Conservation (phyloP, 2,113 vertebrate species). For the Embiotoca jacksoni region DNA sequence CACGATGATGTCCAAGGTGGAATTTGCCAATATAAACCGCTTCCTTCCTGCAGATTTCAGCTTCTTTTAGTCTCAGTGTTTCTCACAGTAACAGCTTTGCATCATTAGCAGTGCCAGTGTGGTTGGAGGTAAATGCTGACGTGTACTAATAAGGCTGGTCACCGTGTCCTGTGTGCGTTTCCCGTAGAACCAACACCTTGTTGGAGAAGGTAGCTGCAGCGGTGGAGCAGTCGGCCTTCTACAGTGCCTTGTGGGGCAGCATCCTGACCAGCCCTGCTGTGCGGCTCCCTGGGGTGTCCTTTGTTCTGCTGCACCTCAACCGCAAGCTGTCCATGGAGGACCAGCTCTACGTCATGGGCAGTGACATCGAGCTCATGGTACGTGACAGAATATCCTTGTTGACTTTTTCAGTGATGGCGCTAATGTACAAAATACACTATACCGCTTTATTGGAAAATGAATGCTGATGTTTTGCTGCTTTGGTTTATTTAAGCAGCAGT, state of each 20-base stretch:
- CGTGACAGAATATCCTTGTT: background rate
- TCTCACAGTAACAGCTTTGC: too few relatives aligned
- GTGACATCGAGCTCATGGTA: conserved; percentile 99
- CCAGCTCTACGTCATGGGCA: conserved; percentile 98
- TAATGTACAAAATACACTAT: background rate
- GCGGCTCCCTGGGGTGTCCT: conserved; percentile 95
- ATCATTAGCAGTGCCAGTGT: background rate
- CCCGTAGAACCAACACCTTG: conserved; percentile 91
- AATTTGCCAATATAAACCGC: too few relatives aligned
- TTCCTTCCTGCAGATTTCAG: too few relatives aligned
- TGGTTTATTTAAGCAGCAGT: background rate
- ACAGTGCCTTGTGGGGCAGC: conserved; percentile 98
- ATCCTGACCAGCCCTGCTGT: conserved; percentile 97
- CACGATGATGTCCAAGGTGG: too few relatives aligned
- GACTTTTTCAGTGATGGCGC: background rate
- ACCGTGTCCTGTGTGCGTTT: conserved; percentile 14
- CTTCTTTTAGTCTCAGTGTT: too few relatives aligned
- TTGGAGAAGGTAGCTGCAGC: conserved; percentile 96
- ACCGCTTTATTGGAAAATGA: background rate
- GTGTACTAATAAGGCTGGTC: background rate
- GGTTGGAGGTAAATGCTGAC: background rate
- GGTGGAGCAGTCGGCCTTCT: conserved; percentile 96
- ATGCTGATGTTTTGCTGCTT: background rate
- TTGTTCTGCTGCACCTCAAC: conserved; percentile 96
- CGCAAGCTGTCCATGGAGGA: conserved; percentile 99